A percentile compares a stretch with the other conserved stretches of the same genome.
Conservation (phyloP, 2,113 vertebrate species). For the Eira barbara region DNA sequence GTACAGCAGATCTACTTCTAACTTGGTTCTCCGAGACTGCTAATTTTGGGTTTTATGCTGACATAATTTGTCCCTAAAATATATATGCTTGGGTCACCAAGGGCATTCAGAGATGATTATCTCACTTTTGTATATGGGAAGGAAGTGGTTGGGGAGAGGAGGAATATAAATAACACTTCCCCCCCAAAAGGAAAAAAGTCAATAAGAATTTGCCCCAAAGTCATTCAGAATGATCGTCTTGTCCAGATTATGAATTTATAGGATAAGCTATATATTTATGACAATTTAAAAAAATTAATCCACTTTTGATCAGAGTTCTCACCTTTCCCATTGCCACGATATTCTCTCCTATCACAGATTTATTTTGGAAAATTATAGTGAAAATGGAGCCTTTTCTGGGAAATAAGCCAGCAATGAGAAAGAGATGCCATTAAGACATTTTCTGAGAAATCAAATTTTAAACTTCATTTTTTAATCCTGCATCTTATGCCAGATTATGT, state of each 20-base stretch:
- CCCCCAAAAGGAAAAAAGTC: background rate
- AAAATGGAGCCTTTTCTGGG: background rate
- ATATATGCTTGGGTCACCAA: background rate
- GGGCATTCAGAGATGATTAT: background rate
- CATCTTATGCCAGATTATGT: background rate
- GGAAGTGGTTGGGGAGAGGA: background rate
- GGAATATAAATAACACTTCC: constrained; percentile 27
- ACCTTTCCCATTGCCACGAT: background rate
- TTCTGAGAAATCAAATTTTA: constrained; percentile 13
- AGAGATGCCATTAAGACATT: constrained; percentile 2
- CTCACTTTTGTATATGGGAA: background rate
- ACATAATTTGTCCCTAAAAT: background rate
- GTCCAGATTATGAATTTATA: background rate
- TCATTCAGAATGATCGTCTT: background rate
- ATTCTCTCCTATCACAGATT: background rate
- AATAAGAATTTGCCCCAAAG: background rate
- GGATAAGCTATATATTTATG: background rate
- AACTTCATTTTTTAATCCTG: background rate
- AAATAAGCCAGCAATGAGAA: background rate
- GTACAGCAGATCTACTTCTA: background rate
- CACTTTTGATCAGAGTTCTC: background rate
- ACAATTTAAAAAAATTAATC: background rate
- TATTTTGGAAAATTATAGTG: constrained; percentile 1
- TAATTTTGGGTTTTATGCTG: constrained; percentile 8
- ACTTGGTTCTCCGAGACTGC: background rate